Evolutionary conservation across 2,888 invertebrate genomes (phyloP), one percentile per base, ranked within the genome.

Genomic region (Crioceris asparagi): DNA sequence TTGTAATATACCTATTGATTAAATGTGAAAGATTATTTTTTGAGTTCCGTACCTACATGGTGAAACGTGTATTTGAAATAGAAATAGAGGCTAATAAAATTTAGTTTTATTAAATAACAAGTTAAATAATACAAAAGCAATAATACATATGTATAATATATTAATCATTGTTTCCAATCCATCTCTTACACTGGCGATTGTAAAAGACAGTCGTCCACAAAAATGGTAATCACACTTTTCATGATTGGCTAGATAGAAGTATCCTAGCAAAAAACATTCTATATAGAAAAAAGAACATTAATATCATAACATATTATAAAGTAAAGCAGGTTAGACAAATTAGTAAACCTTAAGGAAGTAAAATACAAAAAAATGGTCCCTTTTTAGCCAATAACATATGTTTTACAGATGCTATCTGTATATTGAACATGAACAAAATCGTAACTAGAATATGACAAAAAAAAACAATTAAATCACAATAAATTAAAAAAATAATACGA

Each of bases 31-130:
- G n/a, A n/a, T n/a, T n/a, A n/a, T n/a, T n/a, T n/a, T n/a, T n/a
- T n/a, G n/a, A n/a, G n/a, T n/a, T n/a, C n/a, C n/a, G n/a, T n/a
- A n/a, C n/a, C n/a, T n/a, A n/a, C n/a, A n/a, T n/a, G n/a, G n/a
- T n/a, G n/a, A n/a, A n/a, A n/a, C n/a, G n/a, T n/a, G n/a, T n/a
- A n/a, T n/a, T n/a, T n/a, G n/a, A n/a, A n/a, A n/a, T n/a, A n/a
- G n/a, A n/a, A n/a, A n/a, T n/a, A n/a, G n/a, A n/a, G 44, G 49
- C 57, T 61, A 62, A 62, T 62, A 61, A 63, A 64, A 62, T 63
- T 64, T 62, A 63, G 61, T 64, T 63, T 57, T 61, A 62, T 62
- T 65, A 59, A 61, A 60, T 59, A 61, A 61, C 60, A 63, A 62
- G 56, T 60, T 61, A 58, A 59, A 60, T 62, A 60, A 62, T 64